Evolutionary conservation across 2,797 vertebrate species (phyloP), one percentile per base, ranked within the genome.

Genomic region (Myripristis murdjan): DNA sequence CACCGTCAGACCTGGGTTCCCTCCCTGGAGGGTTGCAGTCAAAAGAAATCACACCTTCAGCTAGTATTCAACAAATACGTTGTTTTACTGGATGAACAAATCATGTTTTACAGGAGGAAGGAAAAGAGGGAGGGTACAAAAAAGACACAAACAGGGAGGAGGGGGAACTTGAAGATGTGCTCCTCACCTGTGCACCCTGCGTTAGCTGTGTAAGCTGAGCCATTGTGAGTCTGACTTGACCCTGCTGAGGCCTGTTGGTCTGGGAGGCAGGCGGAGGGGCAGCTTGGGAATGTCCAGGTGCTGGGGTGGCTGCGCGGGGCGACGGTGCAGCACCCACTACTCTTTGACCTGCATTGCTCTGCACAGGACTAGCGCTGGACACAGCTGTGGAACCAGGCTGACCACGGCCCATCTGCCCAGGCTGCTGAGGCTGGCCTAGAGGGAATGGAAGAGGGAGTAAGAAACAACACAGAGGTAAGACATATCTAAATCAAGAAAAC

Each of bases 181-280:
- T 79, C 74, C 86, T 93, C 87, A 98, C 98, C 92, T 99, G 97
- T 77, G 95, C 92, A 31, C 98, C 95, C 87, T 99, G 97, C 0
- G 98, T 99, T 20, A 99, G 93, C 87, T 99, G 98, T 0, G 96
- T 96, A 70, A 99, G 97, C 68, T 99, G 98, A 24, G 97, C 97
- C 96, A 99, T 96, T 1, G 98, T 99, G 43, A 99, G 97, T 77
- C 98, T 98, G 63, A 99, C 98, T 79, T 99, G 98, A 23, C 98
- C 98, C 90, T 99, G 98, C 70, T 99, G 98, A 0, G 97, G 97
- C 8, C 97, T 95, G 69, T 87, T 75, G 54, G 87, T 15, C 79
- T 90, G 88, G 53, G 85, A 3, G n/a, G 88, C 11, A 57, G 73
- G 56, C 26, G 66, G 78, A 69, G 33, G 80, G 49, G 84, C 70